Base-by-base conservation (phyloP, 2,113 vertebrate species). In the Maccullochella peelii region DNA sequence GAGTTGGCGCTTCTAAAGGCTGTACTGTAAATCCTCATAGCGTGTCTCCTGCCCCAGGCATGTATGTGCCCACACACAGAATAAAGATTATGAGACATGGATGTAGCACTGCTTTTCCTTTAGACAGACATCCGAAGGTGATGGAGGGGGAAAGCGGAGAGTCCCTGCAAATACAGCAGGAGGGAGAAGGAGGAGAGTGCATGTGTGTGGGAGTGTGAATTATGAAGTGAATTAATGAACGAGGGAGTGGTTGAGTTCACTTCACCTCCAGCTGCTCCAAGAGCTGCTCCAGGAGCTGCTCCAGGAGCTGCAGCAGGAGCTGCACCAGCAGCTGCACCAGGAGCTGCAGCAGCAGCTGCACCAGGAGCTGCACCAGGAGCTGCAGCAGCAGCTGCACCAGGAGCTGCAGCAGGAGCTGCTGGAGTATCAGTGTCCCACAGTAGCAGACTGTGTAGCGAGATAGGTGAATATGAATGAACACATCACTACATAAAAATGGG, bases 171-270 rank as follows among this genome's bases (percentile, higher is more conserved):
- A 58, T 38, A 21, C 42, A 49, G 75, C 50, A 62, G 62, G 8
- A 75, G n/a, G 50, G n/a, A 54, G 62, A 52, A 77, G 42, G 79
- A 67, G 49, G 79, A 67, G 42, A 86, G 73, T 71, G 40, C 20
- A 11, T 70, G 54, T 80, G 54, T 80, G 67, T 79, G 52, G 30
- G 62, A 49, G 33, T 77, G 76, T 81, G 82, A 86, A 83, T 80
- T 69, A 74, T 82, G 59, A 87, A 86, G 55, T 86, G 78, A 75
- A 79, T 85, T 59, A 73, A 72, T 84, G 72, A 78, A 65, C 36
- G 57, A 73, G 33, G 70, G 57, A 74, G 66, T 8, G 65, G 77
- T 21, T 63, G 67, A 77, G 59, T 70, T 89, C 44, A 69, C n/a
- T 30, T 77, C 58, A 84, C 44, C 62, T 83, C 44, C 74, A 75